Evolutionary conservation across 2,888 invertebrate genomes (phyloP).

Genomic region (Mimumesa dahlbomi): DNA sequence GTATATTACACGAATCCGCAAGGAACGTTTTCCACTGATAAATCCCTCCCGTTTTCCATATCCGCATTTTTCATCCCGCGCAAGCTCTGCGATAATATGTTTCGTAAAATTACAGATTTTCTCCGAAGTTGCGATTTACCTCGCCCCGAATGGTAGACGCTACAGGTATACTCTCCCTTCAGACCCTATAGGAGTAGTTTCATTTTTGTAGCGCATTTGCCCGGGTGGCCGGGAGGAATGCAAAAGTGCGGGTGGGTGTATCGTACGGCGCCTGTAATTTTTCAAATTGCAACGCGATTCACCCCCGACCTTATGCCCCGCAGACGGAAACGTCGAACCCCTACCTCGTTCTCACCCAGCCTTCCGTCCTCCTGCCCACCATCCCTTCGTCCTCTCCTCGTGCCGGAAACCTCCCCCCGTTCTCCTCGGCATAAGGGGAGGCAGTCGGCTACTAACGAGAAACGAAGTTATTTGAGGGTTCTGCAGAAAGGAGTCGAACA

Average conservation of each 20-base stretch:
- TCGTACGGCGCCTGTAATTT: slow-evolving; percentile 72
- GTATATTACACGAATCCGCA: too few relatives aligned
- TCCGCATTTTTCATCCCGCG: background rate
- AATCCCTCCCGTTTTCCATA: background rate
- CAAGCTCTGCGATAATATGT: background rate
- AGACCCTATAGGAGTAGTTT: background rate
- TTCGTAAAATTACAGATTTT: background rate
- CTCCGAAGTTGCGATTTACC: background rate
- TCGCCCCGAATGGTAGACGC: background rate
- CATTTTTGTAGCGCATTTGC: slow-evolving; percentile 33
- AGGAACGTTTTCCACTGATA: too few relatives aligned
- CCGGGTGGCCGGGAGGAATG: slow-evolving; percentile 31
- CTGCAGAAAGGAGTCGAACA: slow-evolving; percentile 73
- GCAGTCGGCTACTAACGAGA: slow-evolving; percentile 72
- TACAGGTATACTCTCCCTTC: too few relatives aligned
- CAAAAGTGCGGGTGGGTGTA: slow-evolving; percentile 28
- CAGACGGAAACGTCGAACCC: slow-evolving; percentile 68
- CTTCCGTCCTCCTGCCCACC: slow-evolving; percentile 1
- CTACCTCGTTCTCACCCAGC: slow-evolving; percentile 36
- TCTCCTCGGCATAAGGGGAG: slow-evolving; percentile 48
- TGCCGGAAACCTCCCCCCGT: slow-evolving; percentile 40
- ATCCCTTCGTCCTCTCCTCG: background rate
- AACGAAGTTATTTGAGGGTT: slow-evolving; percentile 75
- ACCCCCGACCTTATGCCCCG: slow-evolving; percentile 62
- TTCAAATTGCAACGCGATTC: slow-evolving; percentile 68